Percentiles rank a stretch among this genome's conserved stretches.
Evolutionary conservation across 2,113 vertebrate species (phyloP).

Genomic region (Chloropsis hardwickii): DNA sequence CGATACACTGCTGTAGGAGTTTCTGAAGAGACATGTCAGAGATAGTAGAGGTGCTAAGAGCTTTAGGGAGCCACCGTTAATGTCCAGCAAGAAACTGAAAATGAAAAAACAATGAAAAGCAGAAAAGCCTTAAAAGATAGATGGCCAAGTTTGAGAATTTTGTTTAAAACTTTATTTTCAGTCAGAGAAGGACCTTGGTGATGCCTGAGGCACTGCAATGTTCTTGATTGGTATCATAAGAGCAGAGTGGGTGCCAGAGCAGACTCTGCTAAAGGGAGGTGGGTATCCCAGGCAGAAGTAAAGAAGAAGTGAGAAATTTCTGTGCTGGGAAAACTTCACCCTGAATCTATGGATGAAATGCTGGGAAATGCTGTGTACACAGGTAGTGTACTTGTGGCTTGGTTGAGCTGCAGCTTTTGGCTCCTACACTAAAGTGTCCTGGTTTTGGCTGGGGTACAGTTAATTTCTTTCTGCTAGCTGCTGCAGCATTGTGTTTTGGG

Average conservation of each 20-base stretch:
- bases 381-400: neutral
- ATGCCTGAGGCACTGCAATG: neutral
- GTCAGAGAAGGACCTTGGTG: neutral
- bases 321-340: rapidly evolving
- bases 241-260: neutral
- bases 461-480: neutral
- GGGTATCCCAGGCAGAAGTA: neutral
- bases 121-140: neutral
- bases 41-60: neutral
- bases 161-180: neutral
- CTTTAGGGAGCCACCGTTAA: neutral
- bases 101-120: neutral
- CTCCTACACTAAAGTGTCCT: neutral
- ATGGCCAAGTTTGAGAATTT: neutral
- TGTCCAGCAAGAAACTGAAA: neutral
- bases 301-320: neutral
- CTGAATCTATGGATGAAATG: neutral
- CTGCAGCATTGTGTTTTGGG: neutral
- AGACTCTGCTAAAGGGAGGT: neutral
- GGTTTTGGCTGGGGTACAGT: neutral
- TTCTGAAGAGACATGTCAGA: neutral
- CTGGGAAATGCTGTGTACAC: neutral
- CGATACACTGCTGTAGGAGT: neutral
- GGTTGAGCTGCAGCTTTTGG: neutral
- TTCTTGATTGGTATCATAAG: neutral